Evolutionary conservation across 2,113 vertebrate species (phyloP), one percentile per base, ranked within the genome.

Genomic region (Corapipo altera): DNA sequence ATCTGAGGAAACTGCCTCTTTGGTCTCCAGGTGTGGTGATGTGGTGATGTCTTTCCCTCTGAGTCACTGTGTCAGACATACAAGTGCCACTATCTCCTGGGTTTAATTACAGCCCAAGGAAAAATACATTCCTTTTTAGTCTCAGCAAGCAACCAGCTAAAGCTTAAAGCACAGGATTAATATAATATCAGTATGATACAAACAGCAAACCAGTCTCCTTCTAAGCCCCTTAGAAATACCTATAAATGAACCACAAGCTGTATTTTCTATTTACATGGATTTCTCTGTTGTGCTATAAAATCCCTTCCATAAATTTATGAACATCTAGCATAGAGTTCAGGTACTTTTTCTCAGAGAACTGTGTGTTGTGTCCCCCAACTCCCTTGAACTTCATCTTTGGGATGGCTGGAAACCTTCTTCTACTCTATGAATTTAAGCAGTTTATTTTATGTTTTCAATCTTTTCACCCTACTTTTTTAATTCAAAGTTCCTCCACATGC

Each of bases 341-440:
- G 19, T 54, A 28, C n/a, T 89, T 84, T 32, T 58, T 54, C 51
- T 91, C 69, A 74, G 17, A 20, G 11, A 15, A 62, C 54, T 59
- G 17, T n/a, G 9, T n/a, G 32, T 11, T 35, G 35, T 26, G 30
- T 35, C 26, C 32, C 21, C 11, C 26, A 18, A 0, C 8, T 48
- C 6, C 16, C 10, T 10, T 35, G 37, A 64, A 43, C 7, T 12
- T 67, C 6, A 39, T 61, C 7, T 70, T 51, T 89, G 3, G 3
- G 55, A 33, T 55, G 23, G 4, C 39, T 67, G 23, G 62, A 75
- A 77, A 59, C 7, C 17, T 33, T 82, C 65, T 26, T 70, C 70
- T 26, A 18, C 49, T 73, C 64, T 21, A 8, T 37, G 10, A 71
- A 54, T 39, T 7, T 4, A 62, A 54, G 32, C 27, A 57, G 37